These are phyloP conservation scores for Chironomus riparius DNA, from an alignment of 2,888 invertebrate species.

Conservation along the genomic window DNA sequence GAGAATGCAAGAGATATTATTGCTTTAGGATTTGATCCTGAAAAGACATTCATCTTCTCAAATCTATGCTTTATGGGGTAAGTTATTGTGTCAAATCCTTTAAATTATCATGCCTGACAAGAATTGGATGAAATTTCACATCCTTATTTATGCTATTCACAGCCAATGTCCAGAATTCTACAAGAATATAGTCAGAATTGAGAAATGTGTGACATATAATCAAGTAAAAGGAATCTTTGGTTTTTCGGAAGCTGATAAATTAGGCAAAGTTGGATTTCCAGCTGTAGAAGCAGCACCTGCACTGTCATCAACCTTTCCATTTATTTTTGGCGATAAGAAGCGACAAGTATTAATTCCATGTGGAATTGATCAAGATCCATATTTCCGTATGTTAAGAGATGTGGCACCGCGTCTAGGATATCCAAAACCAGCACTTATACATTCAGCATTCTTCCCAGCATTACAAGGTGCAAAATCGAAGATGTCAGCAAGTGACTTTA, in stretches of 20 bases:
- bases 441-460: constrained; percentile 85
- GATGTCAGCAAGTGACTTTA: constrained; percentile 95
- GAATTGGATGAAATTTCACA: no score
- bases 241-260: constrained; percentile 88
- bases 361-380: constrained; percentile 99
- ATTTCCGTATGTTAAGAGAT: constrained; percentile 97
- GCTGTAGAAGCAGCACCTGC: constrained; percentile 94
- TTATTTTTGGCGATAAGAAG: constrained; percentile 73
- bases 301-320: constrained; percentile 80
- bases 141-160: neutral
- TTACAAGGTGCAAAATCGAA: constrained; percentile 95
- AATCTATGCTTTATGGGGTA: constrained; percentile 84
- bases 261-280: constrained; percentile 96
- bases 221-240: constrained; percentile 98
- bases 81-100: constrained; percentile 46
- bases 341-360: constrained; percentile 87
- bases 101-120: neutral
- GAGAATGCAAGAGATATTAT: constrained; percentile 98
- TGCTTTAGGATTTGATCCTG: constrained; percentile 85
- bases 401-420: constrained; percentile 86
- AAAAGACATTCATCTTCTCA: constrained; percentile 96
- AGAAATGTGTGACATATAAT: constrained; percentile 92
- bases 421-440: constrained; percentile 79
- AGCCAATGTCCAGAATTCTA: constrained; percentile 78
- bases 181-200: constrained; percentile 83